Evolutionary conservation across 2,888 invertebrate species (phyloP), one percentile per base, ranked within the genome.

Genomic region (Acronicta aceris): DNA sequence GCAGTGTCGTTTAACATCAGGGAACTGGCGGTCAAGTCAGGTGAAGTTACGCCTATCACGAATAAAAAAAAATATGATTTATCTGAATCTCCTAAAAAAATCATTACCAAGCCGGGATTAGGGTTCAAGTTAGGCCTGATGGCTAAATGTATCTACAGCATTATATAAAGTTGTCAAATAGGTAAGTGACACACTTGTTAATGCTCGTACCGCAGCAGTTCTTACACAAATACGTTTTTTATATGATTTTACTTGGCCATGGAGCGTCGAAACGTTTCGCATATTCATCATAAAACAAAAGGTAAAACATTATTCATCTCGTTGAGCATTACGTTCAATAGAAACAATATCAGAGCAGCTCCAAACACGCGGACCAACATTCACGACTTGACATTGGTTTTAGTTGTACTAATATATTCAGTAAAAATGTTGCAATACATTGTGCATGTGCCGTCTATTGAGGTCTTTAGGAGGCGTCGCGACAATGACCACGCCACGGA

Each of bases 401-500:
- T 64, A 76, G 75, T 64, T 55, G 72, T 83, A 21, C 21, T 21
- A 81, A 83, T 82, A 66, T 83, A 86, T 85, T 85, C 80, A 71
- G 61, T 71, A 72, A 75, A 72, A 72, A 72, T 74, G 73, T 78
- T 77, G 80, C 77, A 81, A 84, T 60, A 58, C 64, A 65, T 71
- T 76, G 77, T 75, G 47, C 45, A 71, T 76, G 77, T 75, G 47
- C 45, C 51, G 59, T 59, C 48, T 68, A 47, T 43, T 42, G 65
- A 65, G 61, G 62, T 57, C 55, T 65, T 47, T 41, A 60, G 59
- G 25, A 48, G 58, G 16, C 57, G 58, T 66, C 74, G 73, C 76
- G 78, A 82, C 83, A 83, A 84, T 84, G 81, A 79, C 82, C 84
- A 78, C 65, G 68, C 82, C 84, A 78, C 65, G 68, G 47, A 83